phyloP scores from a whole-genome alignment of 35 echinoderm and acorn worm species.

The Eucidaris tribuloides region DNA sequence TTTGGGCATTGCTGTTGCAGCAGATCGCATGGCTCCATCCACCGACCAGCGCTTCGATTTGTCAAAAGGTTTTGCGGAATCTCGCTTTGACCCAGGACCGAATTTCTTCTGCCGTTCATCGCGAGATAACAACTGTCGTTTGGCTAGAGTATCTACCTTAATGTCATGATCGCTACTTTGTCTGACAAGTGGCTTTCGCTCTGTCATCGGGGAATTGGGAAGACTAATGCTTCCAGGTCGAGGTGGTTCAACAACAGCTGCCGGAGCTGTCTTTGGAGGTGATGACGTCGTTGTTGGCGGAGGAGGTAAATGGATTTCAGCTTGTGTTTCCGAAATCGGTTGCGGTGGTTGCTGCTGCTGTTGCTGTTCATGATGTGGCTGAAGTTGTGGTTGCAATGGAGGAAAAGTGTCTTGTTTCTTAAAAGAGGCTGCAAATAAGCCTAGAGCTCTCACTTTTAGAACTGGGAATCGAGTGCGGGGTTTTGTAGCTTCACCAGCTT shows the following conservation, averaged over 20 bases:
- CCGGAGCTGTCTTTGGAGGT: background rate
- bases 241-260: background rate
- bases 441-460: slow-evolving; percentile 54
- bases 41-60: background rate
- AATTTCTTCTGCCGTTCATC: background rate
- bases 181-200: background rate
- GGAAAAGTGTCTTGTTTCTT: background rate
- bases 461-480: slow-evolving; percentile 29
- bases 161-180: background rate
- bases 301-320: no score
- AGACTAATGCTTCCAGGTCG: slow-evolving; percentile 26
- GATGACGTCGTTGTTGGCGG: background rate
- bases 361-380: background rate
- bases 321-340: no score
- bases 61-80: background rate
- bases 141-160: background rate
- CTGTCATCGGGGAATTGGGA: slow-evolving; percentile 12
- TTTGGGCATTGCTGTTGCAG: background rate
- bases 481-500: background rate
- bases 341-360: background rate
- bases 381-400: background rate
- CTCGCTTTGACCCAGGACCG: background rate
- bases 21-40: background rate
- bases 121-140: no score
- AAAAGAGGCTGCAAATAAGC: slow-evolving; percentile 44